phyloP scores from a whole-genome alignment of 2,888 invertebrate species.

The Oscheius sp. region DNA sequence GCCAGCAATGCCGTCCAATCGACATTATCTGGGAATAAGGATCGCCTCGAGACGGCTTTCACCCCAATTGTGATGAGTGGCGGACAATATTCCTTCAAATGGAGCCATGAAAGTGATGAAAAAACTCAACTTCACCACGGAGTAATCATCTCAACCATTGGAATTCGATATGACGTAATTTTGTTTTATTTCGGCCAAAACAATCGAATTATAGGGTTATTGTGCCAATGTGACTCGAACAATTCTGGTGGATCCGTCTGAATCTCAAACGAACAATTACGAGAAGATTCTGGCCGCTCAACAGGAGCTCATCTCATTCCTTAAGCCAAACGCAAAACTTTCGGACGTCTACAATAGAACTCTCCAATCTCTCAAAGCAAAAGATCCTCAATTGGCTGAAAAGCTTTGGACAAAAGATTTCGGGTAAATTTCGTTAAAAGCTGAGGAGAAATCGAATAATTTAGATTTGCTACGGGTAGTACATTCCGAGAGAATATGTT shows the following conservation, averaged over 20 bases:
- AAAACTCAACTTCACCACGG: conserved; percentile 89
- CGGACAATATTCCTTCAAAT: conserved; percentile 95
- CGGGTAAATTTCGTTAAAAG: conserved; percentile 46
- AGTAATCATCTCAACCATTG: conserved; percentile 91
- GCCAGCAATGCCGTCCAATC: conserved; percentile 95
- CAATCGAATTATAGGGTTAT: no score
- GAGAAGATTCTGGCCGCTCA: conserved; percentile 88
- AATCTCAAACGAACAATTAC: conserved; percentile 79
- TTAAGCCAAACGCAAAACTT: conserved; percentile 82
- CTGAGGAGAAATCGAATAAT: neutral
- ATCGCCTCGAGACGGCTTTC: conserved; percentile 86
- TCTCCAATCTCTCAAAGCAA: conserved; percentile 83
- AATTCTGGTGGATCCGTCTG: conserved; percentile 89
- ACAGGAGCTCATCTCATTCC: conserved; percentile 86
- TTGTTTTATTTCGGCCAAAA: neutral
- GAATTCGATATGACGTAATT: conserved; percentile 82
- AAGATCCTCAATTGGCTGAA: conserved; percentile 84
- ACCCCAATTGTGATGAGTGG: conserved; percentile 99
- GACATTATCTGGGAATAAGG: conserved; percentile 37
- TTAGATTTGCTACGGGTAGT: conserved; percentile 91
- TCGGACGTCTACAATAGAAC: conserved; percentile 87
- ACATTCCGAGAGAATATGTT: conserved; percentile 95
- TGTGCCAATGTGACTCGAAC: conserved; percentile 97
- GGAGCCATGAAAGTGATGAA: conserved; percentile 91
- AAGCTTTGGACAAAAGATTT: conserved; percentile 84